Evolutionary conservation across 2,797 vertebrate genomes (phyloP).

Genomic region (Dicrostonyx torquatus): DNA sequence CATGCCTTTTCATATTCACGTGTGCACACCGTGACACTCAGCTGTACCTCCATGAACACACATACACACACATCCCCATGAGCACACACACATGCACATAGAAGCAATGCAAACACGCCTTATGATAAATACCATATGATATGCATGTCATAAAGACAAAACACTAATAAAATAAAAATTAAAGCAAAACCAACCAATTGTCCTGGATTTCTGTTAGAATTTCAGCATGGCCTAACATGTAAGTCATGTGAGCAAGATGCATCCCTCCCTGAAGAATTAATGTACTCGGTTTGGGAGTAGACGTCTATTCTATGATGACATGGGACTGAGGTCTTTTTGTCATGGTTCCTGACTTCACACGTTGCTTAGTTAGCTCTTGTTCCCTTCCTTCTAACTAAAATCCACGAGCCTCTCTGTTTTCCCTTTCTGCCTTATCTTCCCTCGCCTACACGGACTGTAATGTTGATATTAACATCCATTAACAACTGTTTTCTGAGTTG

Average conservation of each 20-base stretch:
- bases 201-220: not conserved
- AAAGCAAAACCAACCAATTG: not conserved
- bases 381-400: not conserved
- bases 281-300: accelerated
- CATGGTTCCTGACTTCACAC: too few species aligned
- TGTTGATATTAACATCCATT: not conserved
- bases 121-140: not conserved
- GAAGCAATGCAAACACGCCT: not conserved
- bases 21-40: not conserved
- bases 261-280: not conserved
- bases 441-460: not conserved
- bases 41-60: accelerated
- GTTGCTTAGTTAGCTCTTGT: not conserved
- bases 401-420: not conserved
- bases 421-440: too few species aligned
- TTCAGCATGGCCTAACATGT: not conserved
- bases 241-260: not conserved
- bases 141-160: not conserved
- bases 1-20: not conserved
- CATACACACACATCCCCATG: not conserved
- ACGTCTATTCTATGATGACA: not conserved
- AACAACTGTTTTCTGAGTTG: not conserved
- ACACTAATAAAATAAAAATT: not conserved
- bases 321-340: not conserved
- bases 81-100: not conserved